phyloP scores from a whole-genome alignment of 2,888 invertebrate species.

The Amitus sp. region DNA sequence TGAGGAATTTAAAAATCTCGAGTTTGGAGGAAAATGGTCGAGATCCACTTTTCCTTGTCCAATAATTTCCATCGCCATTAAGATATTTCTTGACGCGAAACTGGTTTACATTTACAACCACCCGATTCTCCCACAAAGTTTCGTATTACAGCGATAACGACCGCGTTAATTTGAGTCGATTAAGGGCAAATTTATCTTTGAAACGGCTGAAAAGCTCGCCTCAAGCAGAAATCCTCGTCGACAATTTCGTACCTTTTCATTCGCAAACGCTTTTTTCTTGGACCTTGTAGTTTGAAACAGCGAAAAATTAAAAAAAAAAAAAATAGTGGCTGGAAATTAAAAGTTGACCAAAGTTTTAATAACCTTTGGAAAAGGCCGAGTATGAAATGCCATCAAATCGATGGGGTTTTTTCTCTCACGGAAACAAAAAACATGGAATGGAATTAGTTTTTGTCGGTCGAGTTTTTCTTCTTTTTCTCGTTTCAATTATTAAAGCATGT shows the following conservation, averaged over 20 bases:
- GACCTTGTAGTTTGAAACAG: too few species aligned
- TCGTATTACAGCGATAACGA: slow-evolving; percentile 5
- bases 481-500: slow-evolving; percentile 9
- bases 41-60: too few species aligned
- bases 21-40: too few species aligned
- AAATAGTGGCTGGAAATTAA: background rate
- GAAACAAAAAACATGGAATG: background rate
- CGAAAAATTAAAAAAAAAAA: background rate
- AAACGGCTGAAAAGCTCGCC: too few species aligned
- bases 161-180: background rate
- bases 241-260: too few species aligned
- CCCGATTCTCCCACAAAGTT: background rate
- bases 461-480: slow-evolving; percentile 17
- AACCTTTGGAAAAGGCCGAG: background rate
- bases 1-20: too few species aligned
- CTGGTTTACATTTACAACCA: background rate
- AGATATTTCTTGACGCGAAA: background rate
- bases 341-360: slow-evolving; percentile 1
- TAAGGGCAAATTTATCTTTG: background rate
- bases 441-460: slow-evolving; percentile 4
- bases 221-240: background rate
- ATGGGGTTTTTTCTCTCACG: background rate
- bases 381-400: background rate
- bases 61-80: slow-evolving; percentile 4
- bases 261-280: background rate